Percentiles rank a stretch among this genome's conserved stretches.
These are phyloP conservation scores for Cantharis lateralis DNA, from an alignment of 2,888 invertebrate species.

Conservation along the genomic window DNA sequence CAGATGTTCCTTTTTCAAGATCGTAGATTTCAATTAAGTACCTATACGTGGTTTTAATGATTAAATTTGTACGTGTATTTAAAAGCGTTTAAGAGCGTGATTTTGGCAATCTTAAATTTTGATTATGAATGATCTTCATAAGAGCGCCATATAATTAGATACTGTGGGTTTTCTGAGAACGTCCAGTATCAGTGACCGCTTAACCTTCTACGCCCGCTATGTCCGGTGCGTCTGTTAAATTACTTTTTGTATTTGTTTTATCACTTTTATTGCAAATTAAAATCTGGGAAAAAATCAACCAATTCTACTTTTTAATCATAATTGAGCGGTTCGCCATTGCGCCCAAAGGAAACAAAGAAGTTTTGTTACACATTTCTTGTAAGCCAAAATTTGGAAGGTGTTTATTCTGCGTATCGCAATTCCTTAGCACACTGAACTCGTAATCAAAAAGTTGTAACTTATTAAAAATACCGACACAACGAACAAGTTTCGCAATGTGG, in stretches of 20 bases:
- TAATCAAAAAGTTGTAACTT: conserved; percentile 17
- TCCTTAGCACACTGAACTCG: conserved; percentile 29
- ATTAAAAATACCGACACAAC: conserved; percentile 16
- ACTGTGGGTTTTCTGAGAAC: conserved; percentile 33
- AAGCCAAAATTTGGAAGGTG: neutral
- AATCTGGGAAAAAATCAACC: conserved; percentile 44
- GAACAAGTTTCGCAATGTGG: conserved; percentile 28
- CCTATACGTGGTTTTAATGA: neutral
- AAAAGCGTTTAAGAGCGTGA: conserved; percentile 4
- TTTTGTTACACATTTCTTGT: neutral
- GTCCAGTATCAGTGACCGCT: conserved; percentile 34
- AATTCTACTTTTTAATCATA: conserved; percentile 40
- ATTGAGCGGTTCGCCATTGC: neutral
- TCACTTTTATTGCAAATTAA: conserved; percentile 47
- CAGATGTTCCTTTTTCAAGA: neutral
- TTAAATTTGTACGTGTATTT: neutral
- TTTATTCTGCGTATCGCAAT: conserved; percentile 3
- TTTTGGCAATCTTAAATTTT: conserved; percentile 25
- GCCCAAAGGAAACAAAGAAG: neutral
- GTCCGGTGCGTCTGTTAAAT: conserved; percentile 33
- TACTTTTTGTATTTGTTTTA: conserved; percentile 35
- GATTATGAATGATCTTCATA: conserved; percentile 32
- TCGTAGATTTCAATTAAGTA: neutral
- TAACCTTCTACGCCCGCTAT: conserved; percentile 36
- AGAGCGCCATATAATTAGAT: conserved; percentile 34